Base-by-base conservation (phyloP, 1,140 invertebrate species). In the Lordiphosa collinella region DNA sequence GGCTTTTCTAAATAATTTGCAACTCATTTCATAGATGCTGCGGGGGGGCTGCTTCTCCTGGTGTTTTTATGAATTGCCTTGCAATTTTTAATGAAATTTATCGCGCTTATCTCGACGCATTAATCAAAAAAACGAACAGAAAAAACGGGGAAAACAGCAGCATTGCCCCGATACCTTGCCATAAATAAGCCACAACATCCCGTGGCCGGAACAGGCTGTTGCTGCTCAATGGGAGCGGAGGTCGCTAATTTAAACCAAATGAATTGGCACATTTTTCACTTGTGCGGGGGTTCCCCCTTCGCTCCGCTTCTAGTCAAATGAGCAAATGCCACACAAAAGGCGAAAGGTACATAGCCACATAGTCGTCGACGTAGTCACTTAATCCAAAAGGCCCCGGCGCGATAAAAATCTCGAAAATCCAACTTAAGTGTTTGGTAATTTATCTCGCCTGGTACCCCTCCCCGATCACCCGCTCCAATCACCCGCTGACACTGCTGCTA, bases 221-320 rank as follows among this genome's bases (percentile, higher is more conserved):
- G 78, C 79, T 85, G 70, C 61, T 48, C 43, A 46, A 34, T 38
- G 29, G 22, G 38, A 59, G 63, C 73, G 48, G 74, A 79, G 70
- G 67, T 71, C 75, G 86, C 78, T 88, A 88, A 88, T 88, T 88
- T 86, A 85, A 87, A 88, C 79, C 73, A 88, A 88, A 88, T 88
- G 86, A 88, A 88, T 88, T 88, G 86, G 85, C 86, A 88, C 72
- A 87, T 87, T 88, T 88, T 88, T 88, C 85, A 87, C 78, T 87
- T 87, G 72, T 82, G 65, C 36, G 31, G 32, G 25, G 25, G 0
- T 2, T 8, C 47, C 5, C 58, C n/a, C 50, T 4, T 7, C 36
- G 8, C 58, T 29, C 9, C 1, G 36, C 16, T 31, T 10, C 16
- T 35, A 52, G 48, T 56, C 50, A 84, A 84, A 79, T 74, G 70